These are phyloP conservation scores for Hoplodrina ambigua DNA, from an alignment of 2,888 invertebrate genomes.

Conservation along the genomic window DNA sequence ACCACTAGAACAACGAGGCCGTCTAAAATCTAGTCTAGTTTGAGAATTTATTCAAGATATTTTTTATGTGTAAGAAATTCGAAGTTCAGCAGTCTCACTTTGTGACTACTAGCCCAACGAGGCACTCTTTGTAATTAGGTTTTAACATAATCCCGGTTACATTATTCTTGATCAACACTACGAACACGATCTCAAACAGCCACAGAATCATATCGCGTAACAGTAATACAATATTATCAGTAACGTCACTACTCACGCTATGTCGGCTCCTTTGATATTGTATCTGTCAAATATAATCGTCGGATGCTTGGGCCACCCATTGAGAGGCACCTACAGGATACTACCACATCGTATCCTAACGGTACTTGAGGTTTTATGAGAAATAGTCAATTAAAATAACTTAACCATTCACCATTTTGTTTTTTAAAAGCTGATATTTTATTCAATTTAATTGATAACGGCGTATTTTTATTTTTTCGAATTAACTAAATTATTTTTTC, in stretches of 20 bases:
- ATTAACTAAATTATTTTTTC: too few species aligned
- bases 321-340: slow-evolving; percentile 1
- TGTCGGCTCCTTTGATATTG: slow-evolving; percentile 24
- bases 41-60: too few species aligned
- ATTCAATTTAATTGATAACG: too few species aligned
- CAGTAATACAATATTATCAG: slow-evolving; percentile 21
- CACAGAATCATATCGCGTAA: slow-evolving; percentile 2
- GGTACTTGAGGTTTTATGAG: slow-evolving; percentile 2
- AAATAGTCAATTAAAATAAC: not conserved
- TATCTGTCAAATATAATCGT: slow-evolving; percentile 12
- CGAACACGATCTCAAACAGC: not conserved
- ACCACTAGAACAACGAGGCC: too few species aligned
- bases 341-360: not conserved
- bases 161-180: not conserved
- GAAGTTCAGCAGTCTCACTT: too few species aligned
- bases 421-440: not conserved
- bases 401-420: not conserved
- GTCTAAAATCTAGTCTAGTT: too few species aligned
- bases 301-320: slow-evolving; percentile 7
- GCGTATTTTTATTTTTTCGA: too few species aligned
- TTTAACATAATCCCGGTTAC: too few species aligned
- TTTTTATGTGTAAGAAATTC: too few species aligned
- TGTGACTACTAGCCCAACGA: too few species aligned
- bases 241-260: not conserved
- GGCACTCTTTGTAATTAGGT: too few species aligned